Evolutionary conservation across 2,113 vertebrate genomes (phyloP).

Genomic region (Microcebus jonahi): DNA sequence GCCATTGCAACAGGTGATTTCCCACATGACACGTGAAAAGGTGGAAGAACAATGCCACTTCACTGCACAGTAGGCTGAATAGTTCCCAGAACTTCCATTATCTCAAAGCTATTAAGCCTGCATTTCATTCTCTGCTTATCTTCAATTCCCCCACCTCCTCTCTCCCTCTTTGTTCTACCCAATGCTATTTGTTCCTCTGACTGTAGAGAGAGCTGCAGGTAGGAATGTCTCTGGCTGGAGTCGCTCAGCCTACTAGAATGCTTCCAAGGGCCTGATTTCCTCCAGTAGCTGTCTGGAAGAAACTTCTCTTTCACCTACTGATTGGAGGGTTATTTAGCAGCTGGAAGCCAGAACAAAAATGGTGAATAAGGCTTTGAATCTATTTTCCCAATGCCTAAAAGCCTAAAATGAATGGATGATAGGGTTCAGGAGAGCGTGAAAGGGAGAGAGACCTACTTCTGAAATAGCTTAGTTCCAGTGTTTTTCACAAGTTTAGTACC

Average conservation of each 20-base stretch:
- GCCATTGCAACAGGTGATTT: not conserved
- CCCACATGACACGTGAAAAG: not conserved
- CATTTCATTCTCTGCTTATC: not conserved
- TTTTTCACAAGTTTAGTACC: not conserved
- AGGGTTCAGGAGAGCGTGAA: not conserved
- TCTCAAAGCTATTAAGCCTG: not conserved
- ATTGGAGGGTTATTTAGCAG: slow-evolving; percentile 40
- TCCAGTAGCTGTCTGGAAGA: not conserved
- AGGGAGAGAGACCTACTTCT: not conserved
- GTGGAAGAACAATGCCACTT: not conserved
- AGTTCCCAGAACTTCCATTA: no score
- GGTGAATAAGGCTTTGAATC: not conserved
- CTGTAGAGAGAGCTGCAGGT: not conserved
- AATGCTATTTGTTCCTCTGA: not conserved
- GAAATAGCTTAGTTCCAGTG: not conserved
- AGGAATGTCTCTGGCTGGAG: not conserved
- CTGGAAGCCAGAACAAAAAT: slow-evolving; percentile 10
- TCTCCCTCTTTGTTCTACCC: not conserved
- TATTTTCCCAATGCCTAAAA: slow-evolving; percentile 10
- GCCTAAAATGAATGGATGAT: not conserved
- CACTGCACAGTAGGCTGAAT: no score
- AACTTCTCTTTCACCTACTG: not conserved
- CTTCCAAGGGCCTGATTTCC: slow-evolving; percentile 1
- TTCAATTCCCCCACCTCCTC: rapidly evolving
- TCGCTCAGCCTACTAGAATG: not conserved